Evolutionary conservation across 2,888 invertebrate genomes (phyloP).

Genomic region (Smittia sp.): DNA sequence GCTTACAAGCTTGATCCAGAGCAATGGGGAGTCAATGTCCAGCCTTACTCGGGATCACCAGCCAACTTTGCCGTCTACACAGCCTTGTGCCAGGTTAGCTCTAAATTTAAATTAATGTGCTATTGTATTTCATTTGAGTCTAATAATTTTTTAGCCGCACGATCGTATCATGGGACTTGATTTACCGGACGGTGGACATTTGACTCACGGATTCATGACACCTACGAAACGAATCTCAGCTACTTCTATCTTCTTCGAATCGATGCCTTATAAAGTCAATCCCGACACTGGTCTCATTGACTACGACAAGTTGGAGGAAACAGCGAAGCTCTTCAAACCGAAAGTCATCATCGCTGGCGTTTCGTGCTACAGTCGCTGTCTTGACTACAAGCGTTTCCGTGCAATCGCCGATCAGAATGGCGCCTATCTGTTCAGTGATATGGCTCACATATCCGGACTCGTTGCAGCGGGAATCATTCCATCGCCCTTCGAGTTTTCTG

Average conservation of each 20-base stretch:
- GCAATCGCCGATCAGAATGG: conserved; percentile 80
- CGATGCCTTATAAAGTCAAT: conserved; percentile 94
- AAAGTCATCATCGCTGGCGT: conserved; percentile 90
- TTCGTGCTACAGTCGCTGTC: conserved; percentile 87
- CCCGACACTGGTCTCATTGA: conserved; percentile 83
- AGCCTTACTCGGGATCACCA: conserved; percentile 92
- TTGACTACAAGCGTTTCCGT: conserved; percentile 88
- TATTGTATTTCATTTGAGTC: too few species aligned
- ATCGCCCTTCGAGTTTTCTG: conserved; percentile 85
- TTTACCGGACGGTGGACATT: conserved; percentile 95
- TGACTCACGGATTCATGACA: conserved; percentile 91
- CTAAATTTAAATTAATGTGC: too few species aligned
- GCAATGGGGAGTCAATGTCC: conserved; percentile 97
- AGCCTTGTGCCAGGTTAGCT: conserved; percentile 56
- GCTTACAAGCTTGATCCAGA: conserved; percentile 77
- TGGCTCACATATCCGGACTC: conserved; percentile 93
- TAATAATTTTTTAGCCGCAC: conserved; percentile 78
- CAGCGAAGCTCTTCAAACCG: conserved; percentile 85
- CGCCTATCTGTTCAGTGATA: conserved; percentile 87
- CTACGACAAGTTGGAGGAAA: conserved; percentile 81
- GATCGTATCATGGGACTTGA: conserved; percentile 96
- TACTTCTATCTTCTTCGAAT: conserved; percentile 96
- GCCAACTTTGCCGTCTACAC: conserved; percentile 98
- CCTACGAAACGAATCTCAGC: conserved; percentile 89
- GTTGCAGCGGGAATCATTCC: conserved; percentile 87